A percentile compares a stretch with the other conserved stretches of the same genome.
These are phyloP conservation scores for Sesia apiformis DNA, from an alignment of 2,888 invertebrate species.

Conservation along the genomic window DNA sequence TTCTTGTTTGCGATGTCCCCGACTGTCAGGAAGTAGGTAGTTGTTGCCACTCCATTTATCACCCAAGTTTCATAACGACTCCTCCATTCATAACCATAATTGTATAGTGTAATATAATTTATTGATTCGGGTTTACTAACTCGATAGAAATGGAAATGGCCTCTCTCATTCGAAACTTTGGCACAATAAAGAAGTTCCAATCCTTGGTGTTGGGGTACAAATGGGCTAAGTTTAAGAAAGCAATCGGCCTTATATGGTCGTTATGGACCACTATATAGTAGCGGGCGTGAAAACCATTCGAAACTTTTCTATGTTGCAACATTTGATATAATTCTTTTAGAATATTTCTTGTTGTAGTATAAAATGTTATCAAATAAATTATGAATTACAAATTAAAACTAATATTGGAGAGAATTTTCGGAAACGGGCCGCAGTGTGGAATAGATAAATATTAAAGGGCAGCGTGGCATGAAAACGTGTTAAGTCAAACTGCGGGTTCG, in stretches of 20 bases:
- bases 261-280: constrained; percentile 59
- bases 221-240: constrained; percentile 72
- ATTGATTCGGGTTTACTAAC: constrained; percentile 41
- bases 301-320: constrained; percentile 58
- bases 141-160: constrained; percentile 64
- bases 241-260: constrained; percentile 71
- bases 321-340: constrained; percentile 49
- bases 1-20: constrained; percentile 5
- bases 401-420: neutral
- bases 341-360: constrained; percentile 16
- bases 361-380: too few relatives aligned
- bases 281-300: constrained; percentile 59
- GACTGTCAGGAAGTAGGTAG: constrained; percentile 20
- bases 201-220: constrained; percentile 57
- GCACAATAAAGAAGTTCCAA: constrained; percentile 67
- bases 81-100: constrained; percentile 10
- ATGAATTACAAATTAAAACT: neutral
- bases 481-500: constrained; percentile 26
- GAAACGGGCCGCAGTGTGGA: neutral
- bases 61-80: constrained; percentile 37
- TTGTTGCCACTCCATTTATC: constrained; percentile 34
- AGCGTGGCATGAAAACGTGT: constrained; percentile 11
- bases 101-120: constrained; percentile 29
- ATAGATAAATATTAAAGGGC: constrained; percentile 4
- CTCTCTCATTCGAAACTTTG: constrained; percentile 54